These are phyloP conservation scores for Pararge aegeria DNA, from an alignment of 1,140 invertebrate species.

Conservation along the genomic window DNA sequence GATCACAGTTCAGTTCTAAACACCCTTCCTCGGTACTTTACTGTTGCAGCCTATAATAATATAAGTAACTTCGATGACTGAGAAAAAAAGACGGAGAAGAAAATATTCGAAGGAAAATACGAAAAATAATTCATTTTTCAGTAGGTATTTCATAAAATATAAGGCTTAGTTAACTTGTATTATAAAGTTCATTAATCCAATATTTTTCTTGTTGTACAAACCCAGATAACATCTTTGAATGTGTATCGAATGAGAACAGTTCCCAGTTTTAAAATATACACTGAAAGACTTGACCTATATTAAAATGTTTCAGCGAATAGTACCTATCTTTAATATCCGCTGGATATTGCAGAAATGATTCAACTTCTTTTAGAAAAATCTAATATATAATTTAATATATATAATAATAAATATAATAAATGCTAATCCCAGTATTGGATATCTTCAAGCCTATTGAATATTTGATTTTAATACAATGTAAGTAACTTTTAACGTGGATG, in stretches of 20 bases:
- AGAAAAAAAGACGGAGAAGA: too few species aligned
- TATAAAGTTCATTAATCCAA: slow-evolving; percentile 6
- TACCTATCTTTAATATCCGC: slow-evolving; percentile 25
- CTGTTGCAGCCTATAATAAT: too few species aligned
- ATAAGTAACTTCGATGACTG: too few species aligned
- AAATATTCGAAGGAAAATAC: too few species aligned
- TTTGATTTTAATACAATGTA: too few species aligned
- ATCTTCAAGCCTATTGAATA: too few species aligned
- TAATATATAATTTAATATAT: neutral
- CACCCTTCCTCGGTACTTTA: too few species aligned
- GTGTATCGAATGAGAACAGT: slow-evolving; percentile 35
- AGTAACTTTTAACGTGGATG: too few species aligned
- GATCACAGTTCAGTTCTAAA: too few species aligned
- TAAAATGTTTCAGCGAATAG: slow-evolving; percentile 33
- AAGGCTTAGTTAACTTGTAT: slow-evolving; percentile 8
- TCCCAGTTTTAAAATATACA: slow-evolving; percentile 39
- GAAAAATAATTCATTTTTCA: too few species aligned
- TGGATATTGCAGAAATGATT: slow-evolving; percentile 16
- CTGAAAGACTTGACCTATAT: slow-evolving; percentile 45
- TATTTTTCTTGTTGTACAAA: slow-evolving; percentile 19
- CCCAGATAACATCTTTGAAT: slow-evolving; percentile 26
- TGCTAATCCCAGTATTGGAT: too few species aligned
- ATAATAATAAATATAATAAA: too few species aligned
- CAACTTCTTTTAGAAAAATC: slow-evolving; percentile 1
- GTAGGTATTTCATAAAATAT: neutral